phyloP scores from a whole-genome alignment of 1,140 invertebrate species.

The Oryzaephilus surinamensis region DNA sequence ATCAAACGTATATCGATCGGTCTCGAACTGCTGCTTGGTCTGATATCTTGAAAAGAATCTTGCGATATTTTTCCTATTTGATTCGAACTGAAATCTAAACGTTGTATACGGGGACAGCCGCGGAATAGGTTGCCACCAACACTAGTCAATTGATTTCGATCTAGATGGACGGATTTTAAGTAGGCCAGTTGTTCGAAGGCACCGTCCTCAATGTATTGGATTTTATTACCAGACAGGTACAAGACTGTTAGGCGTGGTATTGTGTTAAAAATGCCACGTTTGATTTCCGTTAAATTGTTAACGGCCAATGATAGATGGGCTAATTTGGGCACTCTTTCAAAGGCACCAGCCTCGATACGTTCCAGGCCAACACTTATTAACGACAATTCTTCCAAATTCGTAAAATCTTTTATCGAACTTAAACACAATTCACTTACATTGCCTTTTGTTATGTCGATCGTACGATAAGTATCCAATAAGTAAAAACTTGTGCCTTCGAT shows the following conservation, averaged over 20 bases:
- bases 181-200: conserved; percentile 13
- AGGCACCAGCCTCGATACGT: conserved; percentile 14
- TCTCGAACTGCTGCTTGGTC: no score
- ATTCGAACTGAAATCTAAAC: no score
- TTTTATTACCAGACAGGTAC: conserved; percentile 18
- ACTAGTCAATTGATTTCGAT: conserved; percentile 9
- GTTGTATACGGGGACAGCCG: no score
- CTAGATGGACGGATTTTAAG: conserved; percentile 15
- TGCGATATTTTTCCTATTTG: no score
- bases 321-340: conserved; percentile 16
- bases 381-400: conserved; percentile 9
- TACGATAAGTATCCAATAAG: conserved; percentile 10
- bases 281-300: conserved; percentile 14
- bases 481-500: conserved; percentile 11
- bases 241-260: conserved; percentile 11
- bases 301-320: conserved; percentile 18
- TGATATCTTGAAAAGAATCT: no score
- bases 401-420: conserved; percentile 21
- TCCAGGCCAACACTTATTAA: conserved; percentile 18
- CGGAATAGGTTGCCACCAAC: no score
- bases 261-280: conserved; percentile 14
- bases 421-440: conserved; percentile 19
- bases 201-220: conserved; percentile 15
- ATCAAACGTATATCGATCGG: no score
- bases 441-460: conserved; percentile 15